Conservation (phyloP, 2,888 invertebrate genomes). For the Hipparchia sbordonii region DNA sequence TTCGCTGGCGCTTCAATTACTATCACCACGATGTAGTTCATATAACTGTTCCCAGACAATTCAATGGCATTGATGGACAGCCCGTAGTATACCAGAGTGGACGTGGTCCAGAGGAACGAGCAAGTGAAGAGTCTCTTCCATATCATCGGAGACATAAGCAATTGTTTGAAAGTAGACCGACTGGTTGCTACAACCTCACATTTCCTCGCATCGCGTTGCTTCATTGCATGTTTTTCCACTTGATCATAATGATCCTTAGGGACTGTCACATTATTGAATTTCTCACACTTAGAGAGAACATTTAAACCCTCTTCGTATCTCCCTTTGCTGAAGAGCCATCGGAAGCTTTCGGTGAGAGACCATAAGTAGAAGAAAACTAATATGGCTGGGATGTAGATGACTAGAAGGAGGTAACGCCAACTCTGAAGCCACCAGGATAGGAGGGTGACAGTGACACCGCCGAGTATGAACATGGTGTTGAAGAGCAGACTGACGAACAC, state of each 20-base stretch:
- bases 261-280: constrained; percentile 81
- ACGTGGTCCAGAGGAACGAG: constrained; percentile 90
- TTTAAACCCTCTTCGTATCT: constrained; percentile 85
- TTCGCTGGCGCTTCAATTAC: constrained; percentile 90
- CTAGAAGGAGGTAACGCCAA: constrained; percentile 73
- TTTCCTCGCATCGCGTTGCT: constrained; percentile 70
- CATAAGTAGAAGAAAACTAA: constrained; percentile 70
- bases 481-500: constrained; percentile 75
- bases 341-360: constrained; percentile 71
- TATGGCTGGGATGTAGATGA: constrained; percentile 74
- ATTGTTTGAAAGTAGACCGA: constrained; percentile 67
- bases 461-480: constrained; percentile 78
- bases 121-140: constrained; percentile 85
- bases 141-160: constrained; percentile 76
- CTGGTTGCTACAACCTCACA: constrained; percentile 61
- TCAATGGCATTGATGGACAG: constrained; percentile 90
- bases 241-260: constrained; percentile 74
- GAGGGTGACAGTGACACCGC: constrained; percentile 71
- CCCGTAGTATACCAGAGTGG: constrained; percentile 91
- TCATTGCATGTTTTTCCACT: constrained; percentile 72
- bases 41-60: constrained; percentile 88
- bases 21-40: constrained; percentile 87
- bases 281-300: constrained; percentile 83
- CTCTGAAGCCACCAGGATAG: constrained; percentile 74
- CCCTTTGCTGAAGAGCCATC: constrained; percentile 84